Conservation (phyloP, 2,113 vertebrate species). For the Willisornis vidua region DNA sequence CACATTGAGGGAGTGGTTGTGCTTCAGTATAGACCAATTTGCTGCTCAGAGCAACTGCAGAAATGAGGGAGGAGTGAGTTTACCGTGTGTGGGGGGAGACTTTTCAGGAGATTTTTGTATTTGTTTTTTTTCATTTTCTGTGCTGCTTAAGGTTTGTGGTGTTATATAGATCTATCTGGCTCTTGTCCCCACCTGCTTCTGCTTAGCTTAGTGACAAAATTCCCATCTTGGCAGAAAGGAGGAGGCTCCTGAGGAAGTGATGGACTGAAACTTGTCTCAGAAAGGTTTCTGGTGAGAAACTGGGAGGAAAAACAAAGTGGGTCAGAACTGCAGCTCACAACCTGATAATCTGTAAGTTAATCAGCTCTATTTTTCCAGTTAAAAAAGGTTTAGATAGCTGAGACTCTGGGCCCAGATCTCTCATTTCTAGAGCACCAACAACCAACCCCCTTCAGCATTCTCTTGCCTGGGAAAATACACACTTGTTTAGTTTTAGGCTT, state of each 20-base stretch:
- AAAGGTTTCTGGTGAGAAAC: not conserved
- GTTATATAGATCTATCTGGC: not conserved
- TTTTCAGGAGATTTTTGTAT: rapidly evolving
- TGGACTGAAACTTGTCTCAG: not conserved
- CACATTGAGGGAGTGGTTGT: rapidly evolving
- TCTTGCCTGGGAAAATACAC: not conserved
- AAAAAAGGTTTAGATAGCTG: not conserved
- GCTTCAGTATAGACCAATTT: not conserved
- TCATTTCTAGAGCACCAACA: not conserved
- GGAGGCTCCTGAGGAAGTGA: not conserved
- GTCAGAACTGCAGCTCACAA: not conserved
- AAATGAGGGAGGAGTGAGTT: not conserved
- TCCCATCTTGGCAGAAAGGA: not conserved
- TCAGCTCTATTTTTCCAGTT: not conserved
- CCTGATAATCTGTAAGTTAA: not conserved
- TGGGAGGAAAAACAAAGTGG: not conserved
- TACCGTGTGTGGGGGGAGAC: rapidly evolving
- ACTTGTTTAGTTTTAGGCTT: not conserved
- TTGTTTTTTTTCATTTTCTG: not conserved
- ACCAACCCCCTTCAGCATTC: not conserved
- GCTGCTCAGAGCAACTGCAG: not conserved
- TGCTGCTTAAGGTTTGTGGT: not conserved
- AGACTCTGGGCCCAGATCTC: not conserved
- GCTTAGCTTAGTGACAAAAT: not conserved
- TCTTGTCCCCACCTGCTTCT: not conserved